These are phyloP conservation scores for Bufotes viridis DNA, from an alignment of 2,797 vertebrate genomes.

Conservation along the genomic window DNA sequence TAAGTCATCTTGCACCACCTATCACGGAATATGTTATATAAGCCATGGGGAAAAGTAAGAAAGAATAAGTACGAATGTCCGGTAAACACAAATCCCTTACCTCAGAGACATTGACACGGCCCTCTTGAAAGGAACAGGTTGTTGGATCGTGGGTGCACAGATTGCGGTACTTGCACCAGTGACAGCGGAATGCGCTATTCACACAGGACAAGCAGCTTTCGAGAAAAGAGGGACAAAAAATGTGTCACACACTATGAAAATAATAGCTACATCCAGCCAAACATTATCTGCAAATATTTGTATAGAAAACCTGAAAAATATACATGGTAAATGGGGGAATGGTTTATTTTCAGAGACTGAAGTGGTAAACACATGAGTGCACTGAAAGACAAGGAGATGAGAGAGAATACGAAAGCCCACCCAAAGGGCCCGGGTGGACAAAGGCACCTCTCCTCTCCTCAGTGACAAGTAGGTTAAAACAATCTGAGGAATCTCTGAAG, in stretches of 20 bases:
- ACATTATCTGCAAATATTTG: background rate
- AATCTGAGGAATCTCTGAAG: constrained; percentile 28
- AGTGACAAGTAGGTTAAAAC: constrained; percentile 20
- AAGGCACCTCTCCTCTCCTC: background rate
- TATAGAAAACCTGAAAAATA: background rate
- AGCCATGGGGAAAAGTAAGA: too few relatives aligned
- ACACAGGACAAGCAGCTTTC: constrained; percentile 96
- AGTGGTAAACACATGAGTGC: constrained; percentile 9
- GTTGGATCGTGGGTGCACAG: constrained; percentile 97
- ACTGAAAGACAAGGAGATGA: constrained; percentile 21
- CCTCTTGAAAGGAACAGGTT: constrained; percentile 98
- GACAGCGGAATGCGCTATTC: constrained; percentile 96
- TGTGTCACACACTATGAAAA: background rate
- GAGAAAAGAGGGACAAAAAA: constrained; percentile 22
- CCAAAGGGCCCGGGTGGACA: constrained; percentile 8
- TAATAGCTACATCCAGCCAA: background rate
- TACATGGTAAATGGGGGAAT: background rate
- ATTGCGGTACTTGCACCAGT: constrained; percentile 99
- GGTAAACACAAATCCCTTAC: constrained; percentile 69
- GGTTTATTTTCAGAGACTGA: background rate
- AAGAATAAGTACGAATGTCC: too few relatives aligned
- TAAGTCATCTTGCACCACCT: too few relatives aligned
- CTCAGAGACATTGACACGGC: constrained; percentile 94
- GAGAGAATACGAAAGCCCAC: constrained; percentile 26
- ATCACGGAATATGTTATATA: too few relatives aligned